phyloP scores from a whole-genome alignment of 92 coral and sea anemone genomes.

The Epizoanthus fatuus region DNA sequence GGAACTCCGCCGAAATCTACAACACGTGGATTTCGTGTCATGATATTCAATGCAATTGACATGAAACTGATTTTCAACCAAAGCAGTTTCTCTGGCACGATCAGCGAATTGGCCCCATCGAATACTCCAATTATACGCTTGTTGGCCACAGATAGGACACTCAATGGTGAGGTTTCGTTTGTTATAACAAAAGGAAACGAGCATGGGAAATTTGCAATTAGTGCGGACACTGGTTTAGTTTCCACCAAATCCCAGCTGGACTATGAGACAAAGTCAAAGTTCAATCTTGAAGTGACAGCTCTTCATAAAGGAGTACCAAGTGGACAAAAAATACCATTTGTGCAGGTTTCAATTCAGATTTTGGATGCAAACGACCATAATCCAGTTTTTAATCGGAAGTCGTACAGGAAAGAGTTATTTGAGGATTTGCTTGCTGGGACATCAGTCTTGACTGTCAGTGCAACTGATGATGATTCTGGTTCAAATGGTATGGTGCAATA shows the following conservation, averaged over 20 bases:
- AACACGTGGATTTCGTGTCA: slow-evolving; percentile 64
- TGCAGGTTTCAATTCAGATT: slow-evolving; percentile 70
- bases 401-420: slow-evolving; percentile 69
- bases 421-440: slow-evolving; percentile 83
- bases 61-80: slow-evolving; percentile 69
- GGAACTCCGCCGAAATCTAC: slow-evolving; percentile 86
- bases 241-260: slow-evolving; percentile 76
- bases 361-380: slow-evolving; percentile 94
- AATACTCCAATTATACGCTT: slow-evolving; percentile 83
- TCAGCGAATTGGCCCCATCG: slow-evolving; percentile 89
- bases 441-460: slow-evolving; percentile 75
- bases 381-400: slow-evolving; percentile 74
- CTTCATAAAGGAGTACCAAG: slow-evolving; percentile 56
- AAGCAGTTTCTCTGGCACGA: slow-evolving; percentile 74
- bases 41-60: slow-evolving; percentile 71
- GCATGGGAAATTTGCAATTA: slow-evolving; percentile 72
- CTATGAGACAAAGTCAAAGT: slow-evolving; percentile 71
- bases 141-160: slow-evolving; percentile 68
- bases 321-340: slow-evolving; percentile 70
- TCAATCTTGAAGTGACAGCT: slow-evolving; percentile 80
- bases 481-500: slow-evolving; percentile 84
- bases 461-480: slow-evolving; percentile 83
- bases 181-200: slow-evolving; percentile 73
- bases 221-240: slow-evolving; percentile 83
- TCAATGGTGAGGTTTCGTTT: slow-evolving; percentile 70